A percentile compares a stretch with the other conserved stretches of the same genome.
phyloP scores from a whole-genome alignment of 2,113 vertebrate species.

The Lipotes vexillifer region DNA sequence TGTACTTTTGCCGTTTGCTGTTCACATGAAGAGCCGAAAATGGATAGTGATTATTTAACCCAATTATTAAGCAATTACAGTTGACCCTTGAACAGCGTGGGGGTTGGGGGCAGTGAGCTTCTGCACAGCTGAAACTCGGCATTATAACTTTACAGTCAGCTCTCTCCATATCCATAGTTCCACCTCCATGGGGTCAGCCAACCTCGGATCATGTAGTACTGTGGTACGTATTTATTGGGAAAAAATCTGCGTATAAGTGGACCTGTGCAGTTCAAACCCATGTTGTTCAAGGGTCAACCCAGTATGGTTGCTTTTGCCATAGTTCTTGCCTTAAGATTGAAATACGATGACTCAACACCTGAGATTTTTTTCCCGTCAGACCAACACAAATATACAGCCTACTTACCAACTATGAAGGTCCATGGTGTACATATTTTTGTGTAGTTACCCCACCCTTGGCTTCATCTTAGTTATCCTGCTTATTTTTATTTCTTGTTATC shows the following conservation, averaged over 20 bases:
- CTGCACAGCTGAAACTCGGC: neutral
- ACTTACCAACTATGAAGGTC: neutral
- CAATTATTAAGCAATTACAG: neutral
- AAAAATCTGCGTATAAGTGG: neutral
- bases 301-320: neutral
- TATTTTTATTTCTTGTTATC: neutral
- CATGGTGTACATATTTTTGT: neutral
- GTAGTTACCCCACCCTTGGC: neutral
- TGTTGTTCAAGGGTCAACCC: neutral
- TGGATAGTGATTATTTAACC: neutral
- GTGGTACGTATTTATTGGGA: neutral
- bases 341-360: neutral
- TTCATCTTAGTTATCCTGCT: neutral
- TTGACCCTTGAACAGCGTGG: neutral
- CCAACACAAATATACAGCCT: neutral
- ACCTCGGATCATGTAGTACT: neutral
- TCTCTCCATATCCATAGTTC: neutral
- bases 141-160: neutral
- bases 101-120: neutral
- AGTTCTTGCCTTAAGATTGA: neutral
- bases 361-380: neutral
- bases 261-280: neutral
- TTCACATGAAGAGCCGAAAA: neutral
- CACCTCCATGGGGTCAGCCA: neutral
- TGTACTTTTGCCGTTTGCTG: neutral